Base-by-base conservation (phyloP, 2,888 invertebrate genomes). In the Drosophila subsilvestris region DNA sequence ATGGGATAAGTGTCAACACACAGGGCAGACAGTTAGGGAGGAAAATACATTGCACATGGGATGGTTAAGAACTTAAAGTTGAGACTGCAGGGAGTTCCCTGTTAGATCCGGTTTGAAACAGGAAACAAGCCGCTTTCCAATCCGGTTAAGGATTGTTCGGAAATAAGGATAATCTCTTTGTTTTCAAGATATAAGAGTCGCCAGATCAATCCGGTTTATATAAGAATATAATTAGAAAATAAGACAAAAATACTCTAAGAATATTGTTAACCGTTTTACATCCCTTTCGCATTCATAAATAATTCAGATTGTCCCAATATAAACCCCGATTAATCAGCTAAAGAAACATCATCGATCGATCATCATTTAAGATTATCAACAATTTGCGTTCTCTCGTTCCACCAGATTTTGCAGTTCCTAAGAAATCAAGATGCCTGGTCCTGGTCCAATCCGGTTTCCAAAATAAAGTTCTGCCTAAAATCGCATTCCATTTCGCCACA, bases 401-500 rank as follows among this genome's bases (percentile, higher is more conserved):
- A 7, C 7, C 14, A n/a, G 37, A 2, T 37, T 37, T 37, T 37
- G 14, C 14, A 37, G 2, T 14, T 37, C 37, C 37, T 37, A 37
- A 37, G 37, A 37, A 37, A 14, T n/a, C 14, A 37, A 14, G 7
- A 14, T 37, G 37, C 37, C 37, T 25, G 25, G 25, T 27, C 27
- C 27, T 37, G 37, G 14, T 14, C 12, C 14, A 37, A 37, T 20
- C 51, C 20, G n/a, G 37, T 53, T 53, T 53, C 20, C n/a, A 22
- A 53, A 53, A n/a, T 7, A 37, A 37, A 37, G 43, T 66, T 66
- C 68, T 43, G 65, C 42, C 42, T 22, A 47, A 32, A 67, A 66
- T 67, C 67, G 65, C 67, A 65, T 65, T 67, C 65, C 65, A 49
- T 53, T 66, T 53, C 53, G 66, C 65, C 48, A 66, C 67, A 66